Evolutionary conservation across 2,888 invertebrate species (phyloP), one percentile per base, ranked within the genome.

Genomic region (Neoaliturus tenellus): DNA sequence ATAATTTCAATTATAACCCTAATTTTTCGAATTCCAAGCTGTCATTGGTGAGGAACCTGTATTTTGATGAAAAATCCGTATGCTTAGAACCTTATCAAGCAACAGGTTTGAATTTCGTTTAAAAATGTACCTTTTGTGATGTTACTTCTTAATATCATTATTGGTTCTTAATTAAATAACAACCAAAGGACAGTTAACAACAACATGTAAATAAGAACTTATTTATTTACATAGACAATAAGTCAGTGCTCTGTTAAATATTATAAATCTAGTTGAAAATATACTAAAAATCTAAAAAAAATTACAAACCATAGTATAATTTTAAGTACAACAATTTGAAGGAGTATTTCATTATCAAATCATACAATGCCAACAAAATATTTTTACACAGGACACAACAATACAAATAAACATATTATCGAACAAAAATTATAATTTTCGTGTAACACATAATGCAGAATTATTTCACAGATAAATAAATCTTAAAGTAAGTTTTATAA

Each of bases 201-300:
- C n/a, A n/a, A n/a, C n/a, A n/a, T n/a, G 17, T n/a, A 20, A 71
- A 20, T 39, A 78, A 78, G 33, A 78, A 78, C 78, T 31, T 48
- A 75, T 75, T 75, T 75, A 78, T 78, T 78, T 78, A 78, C 55
- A 78, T 31, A 78, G 39, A 78, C 20, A 78, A 78, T 31, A 78
- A 51, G 55, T 78, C 78, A 78, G 78, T 78, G 78, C 78, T 69
- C 69, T 35, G 14, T n/a, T 35, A 69, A 69, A 62, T 51, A 51
- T 28, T 67, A 31, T 69, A 12, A 20, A 69, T 23, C 8, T 4
- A 69, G 39, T 69, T 23, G 0, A 69, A 28, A 69, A 6, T 69
- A 69, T 39, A 69, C 39, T 39, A 69, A 20, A 55, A 23, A 55
- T 28, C 62, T 14, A 1, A 62, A 62, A 62, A 31, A 51, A 4